These are phyloP conservation scores for Lepilemur septentrionalis DNA, from an alignment of 2,797 vertebrate species.

Conservation along the genomic window DNA sequence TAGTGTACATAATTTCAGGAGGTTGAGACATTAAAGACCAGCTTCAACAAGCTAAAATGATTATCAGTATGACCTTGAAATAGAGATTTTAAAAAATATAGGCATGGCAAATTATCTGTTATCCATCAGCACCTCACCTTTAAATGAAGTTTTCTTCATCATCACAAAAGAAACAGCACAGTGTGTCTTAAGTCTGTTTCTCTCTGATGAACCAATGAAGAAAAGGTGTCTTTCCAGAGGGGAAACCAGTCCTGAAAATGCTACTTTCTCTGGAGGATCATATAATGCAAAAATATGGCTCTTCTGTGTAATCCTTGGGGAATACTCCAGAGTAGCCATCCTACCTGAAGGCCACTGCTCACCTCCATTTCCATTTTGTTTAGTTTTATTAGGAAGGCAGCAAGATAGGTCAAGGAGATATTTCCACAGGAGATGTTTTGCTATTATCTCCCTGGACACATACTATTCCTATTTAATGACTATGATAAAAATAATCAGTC, in stretches of 20 bases:
- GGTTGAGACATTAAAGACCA: background rate
- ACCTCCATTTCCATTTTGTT: background rate
- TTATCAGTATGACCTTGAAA: background rate
- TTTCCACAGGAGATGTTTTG: background rate
- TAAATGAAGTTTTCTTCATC: background rate
- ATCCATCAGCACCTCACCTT: background rate
- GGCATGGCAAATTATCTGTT: background rate
- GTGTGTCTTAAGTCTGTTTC: background rate
- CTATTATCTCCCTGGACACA: background rate
- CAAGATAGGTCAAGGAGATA: background rate
- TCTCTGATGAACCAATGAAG: background rate
- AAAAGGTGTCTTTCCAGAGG: background rate
- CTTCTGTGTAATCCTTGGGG: background rate
- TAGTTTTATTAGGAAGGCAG: background rate
- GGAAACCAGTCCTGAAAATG: conserved; percentile 3
- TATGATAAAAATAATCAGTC: background rate
- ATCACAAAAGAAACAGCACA: background rate
- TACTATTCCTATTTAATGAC: background rate
- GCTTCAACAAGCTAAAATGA: background rate
- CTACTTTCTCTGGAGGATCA: background rate
- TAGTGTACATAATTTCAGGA: background rate
- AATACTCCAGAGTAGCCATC: background rate
- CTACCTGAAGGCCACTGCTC: background rate
- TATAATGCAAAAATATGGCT: background rate
- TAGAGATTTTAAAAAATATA: background rate